Evolutionary conservation across 1,140 invertebrate genomes (phyloP).

Genomic region (Macrobrachium nipponense): DNA sequence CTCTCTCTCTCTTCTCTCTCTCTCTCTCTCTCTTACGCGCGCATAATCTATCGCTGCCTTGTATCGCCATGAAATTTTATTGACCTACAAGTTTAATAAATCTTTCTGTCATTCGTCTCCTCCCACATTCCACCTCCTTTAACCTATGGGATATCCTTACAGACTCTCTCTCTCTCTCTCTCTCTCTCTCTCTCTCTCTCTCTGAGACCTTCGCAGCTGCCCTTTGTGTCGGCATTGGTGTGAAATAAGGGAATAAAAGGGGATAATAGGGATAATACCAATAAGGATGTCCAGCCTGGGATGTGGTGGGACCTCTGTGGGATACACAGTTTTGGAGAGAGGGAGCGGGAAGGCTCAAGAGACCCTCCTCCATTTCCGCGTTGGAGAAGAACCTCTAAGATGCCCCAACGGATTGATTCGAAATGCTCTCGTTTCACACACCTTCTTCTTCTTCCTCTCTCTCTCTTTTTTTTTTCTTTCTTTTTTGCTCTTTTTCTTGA

Average conservation of each 20-base stretch:
- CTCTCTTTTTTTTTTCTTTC: not conserved
- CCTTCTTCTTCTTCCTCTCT: not conserved
- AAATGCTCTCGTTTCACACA: not conserved
- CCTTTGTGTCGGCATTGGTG: conserved; percentile 52
- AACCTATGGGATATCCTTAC: not conserved
- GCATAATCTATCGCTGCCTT: not conserved
- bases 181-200: conserved; percentile 17
- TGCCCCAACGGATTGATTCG: conserved; percentile 1
- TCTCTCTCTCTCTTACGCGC: not conserved
- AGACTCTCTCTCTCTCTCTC: conserved; percentile 31
- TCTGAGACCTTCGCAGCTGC: conserved; percentile 31
- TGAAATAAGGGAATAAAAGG: conserved; percentile 60
- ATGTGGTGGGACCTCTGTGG: not conserved
- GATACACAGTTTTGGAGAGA: not conserved
- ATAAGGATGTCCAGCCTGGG: conserved; percentile 28
- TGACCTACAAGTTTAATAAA: conserved; percentile 42
- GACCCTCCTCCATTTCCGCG: too few species aligned
- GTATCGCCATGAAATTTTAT: conserved; percentile 51
- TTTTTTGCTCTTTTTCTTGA: not conserved
- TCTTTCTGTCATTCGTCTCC: conserved; percentile 3
- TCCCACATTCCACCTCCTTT: not conserved
- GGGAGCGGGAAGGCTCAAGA: not conserved
- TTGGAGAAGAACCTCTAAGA: not conserved
- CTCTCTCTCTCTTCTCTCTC: conserved; percentile 10
- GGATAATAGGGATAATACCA: conserved; percentile 59